Base-by-base conservation (phyloP, 2,113 vertebrate genomes). In the Micromys minutus region DNA sequence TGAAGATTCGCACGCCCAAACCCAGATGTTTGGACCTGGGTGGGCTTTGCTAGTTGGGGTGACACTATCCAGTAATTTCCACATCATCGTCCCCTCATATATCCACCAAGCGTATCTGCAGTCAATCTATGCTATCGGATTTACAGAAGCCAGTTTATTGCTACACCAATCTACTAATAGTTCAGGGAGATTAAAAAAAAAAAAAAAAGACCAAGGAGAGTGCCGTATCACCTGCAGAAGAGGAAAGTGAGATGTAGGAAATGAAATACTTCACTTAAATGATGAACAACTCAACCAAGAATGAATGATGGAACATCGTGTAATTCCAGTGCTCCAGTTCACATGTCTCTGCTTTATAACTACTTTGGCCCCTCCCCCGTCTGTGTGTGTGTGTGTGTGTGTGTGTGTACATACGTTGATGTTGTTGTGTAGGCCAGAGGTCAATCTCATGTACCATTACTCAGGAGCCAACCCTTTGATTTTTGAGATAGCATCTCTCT, bases 251-350 rank as follows among this genome's bases (percentile, higher is more conserved):
- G 67, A 16, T 57, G 69, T 31, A 39, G 80, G 31, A 81, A 89
- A 84, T 50, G 39, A 94, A 72, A 71, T 52, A 26, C 79, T n/a
- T 89, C 55, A 81, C 74, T 74, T 69, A 74, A 26, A n/a, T 29
- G 79, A 59, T 72, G 69, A 91, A 19, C 15, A 79, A 69, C 39
- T 59, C 79, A 95, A 31, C 39, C 17, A 80, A 71, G 47, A 88
- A 42, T 17, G 19, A 81, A 94, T 90, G 45, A 88, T 47, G 13
- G 16, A 81, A 96, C 90, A 42, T 17, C 83, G 79, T 47, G 31
- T 26, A n/a, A 89, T 69, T 69, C 29, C 67, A 85, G 95, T 52
- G 12, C 15, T 85, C 2, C 2, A 84, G n/a, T 34, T 94, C 55
- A 59, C 42, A 10, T 24, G 9, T 4, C 9, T 17, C 9, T 1